phyloP scores from a whole-genome alignment of 2,888 invertebrate genomes.

The Thelaira solivaga region DNA sequence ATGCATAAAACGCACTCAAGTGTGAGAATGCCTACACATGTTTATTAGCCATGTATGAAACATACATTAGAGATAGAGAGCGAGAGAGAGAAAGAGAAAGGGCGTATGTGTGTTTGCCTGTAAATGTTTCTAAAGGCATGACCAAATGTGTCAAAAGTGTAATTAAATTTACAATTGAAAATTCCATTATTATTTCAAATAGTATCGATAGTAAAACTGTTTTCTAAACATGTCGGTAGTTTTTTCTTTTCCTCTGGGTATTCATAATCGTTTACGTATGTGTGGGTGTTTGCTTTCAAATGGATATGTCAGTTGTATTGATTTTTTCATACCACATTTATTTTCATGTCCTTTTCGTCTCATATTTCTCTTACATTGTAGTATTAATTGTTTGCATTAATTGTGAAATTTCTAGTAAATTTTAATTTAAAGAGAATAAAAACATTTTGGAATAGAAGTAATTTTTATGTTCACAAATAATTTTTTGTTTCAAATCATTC shows the following conservation, averaged over 20 bases:
- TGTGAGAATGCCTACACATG: constrained; percentile 51
- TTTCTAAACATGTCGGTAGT: constrained; percentile 11
- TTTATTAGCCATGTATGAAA: neutral
- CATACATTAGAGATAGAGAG: no score
- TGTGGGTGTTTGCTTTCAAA: neutral
- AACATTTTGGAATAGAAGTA: no score
- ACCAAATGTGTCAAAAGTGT: constrained; percentile 60
- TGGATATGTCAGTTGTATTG: constrained; percentile 2
- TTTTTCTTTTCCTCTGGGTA: neutral
- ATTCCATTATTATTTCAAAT: constrained; percentile 53
- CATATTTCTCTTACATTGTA: neutral
- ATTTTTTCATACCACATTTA: constrained; percentile 20
- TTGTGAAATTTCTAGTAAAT: no score
- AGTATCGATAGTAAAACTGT: constrained; percentile 8
- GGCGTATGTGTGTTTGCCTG: neutral
- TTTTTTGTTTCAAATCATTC: no score
- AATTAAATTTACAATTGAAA: constrained; percentile 59
- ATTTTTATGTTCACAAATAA: no score
- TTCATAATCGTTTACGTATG: no score
- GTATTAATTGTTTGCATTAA: neutral
- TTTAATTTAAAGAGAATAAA: no score
- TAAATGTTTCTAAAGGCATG: constrained; percentile 18
- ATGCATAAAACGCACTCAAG: constrained; percentile 25
- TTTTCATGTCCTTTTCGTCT: neutral
- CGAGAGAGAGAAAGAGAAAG: no score